Evolutionary conservation across 2,113 vertebrate species (phyloP).

Genomic region (Etheostoma cragini): DNA sequence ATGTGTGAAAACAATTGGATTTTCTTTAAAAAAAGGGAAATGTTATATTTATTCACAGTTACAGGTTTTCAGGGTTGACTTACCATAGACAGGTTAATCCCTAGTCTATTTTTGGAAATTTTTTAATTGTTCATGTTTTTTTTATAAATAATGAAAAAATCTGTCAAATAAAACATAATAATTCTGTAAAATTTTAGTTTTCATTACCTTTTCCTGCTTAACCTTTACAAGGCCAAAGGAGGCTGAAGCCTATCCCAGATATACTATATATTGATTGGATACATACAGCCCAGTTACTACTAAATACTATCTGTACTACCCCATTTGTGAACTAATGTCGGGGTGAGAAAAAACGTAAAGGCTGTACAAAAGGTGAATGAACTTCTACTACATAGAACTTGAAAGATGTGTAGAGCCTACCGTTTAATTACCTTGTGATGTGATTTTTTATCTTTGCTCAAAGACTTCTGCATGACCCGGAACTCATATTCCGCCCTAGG

Average conservation of each 20-base stretch:
- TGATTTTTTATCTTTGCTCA: constrained; percentile 87
- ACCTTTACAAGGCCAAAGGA: too few relatives aligned
- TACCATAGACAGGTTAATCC: too few relatives aligned
- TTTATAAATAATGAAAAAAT: too few relatives aligned
- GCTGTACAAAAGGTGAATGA: background rate
- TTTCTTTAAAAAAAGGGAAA: too few relatives aligned
- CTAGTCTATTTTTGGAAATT: too few relatives aligned
- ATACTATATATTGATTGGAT: background rate
- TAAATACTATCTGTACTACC: background rate
- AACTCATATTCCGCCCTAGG: constrained; percentile 97
- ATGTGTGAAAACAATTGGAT: too few relatives aligned
- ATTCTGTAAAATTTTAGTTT: too few relatives aligned
- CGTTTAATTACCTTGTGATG: constrained; percentile 88
- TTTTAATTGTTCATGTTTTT: too few relatives aligned
- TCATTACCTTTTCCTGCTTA: background rate
- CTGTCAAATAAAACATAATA: too few relatives aligned
- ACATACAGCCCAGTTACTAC: background rate
- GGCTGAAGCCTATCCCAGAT: background rate
- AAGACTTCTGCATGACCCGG: constrained; percentile 92
- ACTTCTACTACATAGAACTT: background rate
- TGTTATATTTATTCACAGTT: too few relatives aligned
- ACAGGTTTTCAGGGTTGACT: too few relatives aligned
- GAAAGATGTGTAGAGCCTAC: background rate
- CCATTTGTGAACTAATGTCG: background rate
- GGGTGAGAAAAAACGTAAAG: background rate